Base-by-base conservation (phyloP, 1,140 invertebrate genomes). In the Bacillus rossius region DNA sequence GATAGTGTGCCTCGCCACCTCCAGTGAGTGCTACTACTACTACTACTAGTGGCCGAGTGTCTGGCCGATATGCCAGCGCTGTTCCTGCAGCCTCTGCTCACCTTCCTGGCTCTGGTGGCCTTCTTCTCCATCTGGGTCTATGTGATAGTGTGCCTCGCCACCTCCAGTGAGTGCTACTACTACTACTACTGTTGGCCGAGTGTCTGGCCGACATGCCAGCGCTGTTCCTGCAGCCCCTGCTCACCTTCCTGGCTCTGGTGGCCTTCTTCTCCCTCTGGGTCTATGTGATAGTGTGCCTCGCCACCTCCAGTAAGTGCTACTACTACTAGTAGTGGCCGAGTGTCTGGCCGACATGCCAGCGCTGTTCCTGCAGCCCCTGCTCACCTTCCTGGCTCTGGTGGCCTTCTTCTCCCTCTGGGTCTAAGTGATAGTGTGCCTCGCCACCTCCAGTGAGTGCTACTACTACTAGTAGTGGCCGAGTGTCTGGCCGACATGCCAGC, bases 121-220 rank as follows among this genome's bases (percentile, higher is more conserved):
- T 96, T 96, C 71, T 88, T 94, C 61, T 73, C 84, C 40, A 92
- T 91, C 77, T 96, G 92, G 92, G 77, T 93, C 1, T 78, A 81
- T 26, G 84, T 96, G 37, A 82, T 96, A 61, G 74, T 85, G 22
- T 84, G 77, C 65, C 72, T 89, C 4, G 81, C 82, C n/a, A 87
- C 86, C 62, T 79, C 85, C 37, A 79, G 87, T 89, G 77, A 82
- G 83, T 78, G 41, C n/a, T n/a, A n/a, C n/a, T n/a, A n/a, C n/a
- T n/a, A n/a, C n/a, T n/a, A n/a, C n/a, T n/a, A n/a, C n/a, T n/a
- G n/a, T n/a, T n/a, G n/a, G n/a, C n/a, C n/a, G n/a, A n/a, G n/a
- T n/a, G n/a, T n/a, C n/a, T n/a, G n/a, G n/a, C 84, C 48, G 84
- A 85, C 66, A 80, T 96, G 60, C 93, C 94, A 5, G 84, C 82